Conservation (phyloP, 2,888 invertebrate species). For the Amblyteles armatorius region DNA sequence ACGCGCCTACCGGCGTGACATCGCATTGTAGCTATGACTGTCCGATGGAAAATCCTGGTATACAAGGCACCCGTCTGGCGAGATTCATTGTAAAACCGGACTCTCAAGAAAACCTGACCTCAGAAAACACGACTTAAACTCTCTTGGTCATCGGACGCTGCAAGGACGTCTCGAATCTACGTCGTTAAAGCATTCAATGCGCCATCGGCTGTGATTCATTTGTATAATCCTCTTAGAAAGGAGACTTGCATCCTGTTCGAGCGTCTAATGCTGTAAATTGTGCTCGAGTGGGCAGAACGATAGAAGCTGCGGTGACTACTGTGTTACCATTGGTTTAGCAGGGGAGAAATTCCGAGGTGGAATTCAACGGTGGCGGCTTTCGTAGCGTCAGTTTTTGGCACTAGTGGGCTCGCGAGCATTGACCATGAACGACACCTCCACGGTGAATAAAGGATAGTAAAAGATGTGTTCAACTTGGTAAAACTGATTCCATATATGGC, state of each 20-base stretch:
- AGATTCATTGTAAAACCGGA: constrained; percentile 32
- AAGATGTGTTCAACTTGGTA: not conserved
- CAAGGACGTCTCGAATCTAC: constrained; percentile 12
- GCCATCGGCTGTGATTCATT: constrained; percentile 27
- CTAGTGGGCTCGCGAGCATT: not conserved
- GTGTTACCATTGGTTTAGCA: not conserved
- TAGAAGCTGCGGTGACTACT: not conserved
- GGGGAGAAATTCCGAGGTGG: not conserved
- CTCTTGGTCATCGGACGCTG: constrained; percentile 3
- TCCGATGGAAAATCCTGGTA: not conserved
- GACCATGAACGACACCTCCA: too few relatives aligned
- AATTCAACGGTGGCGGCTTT: not conserved
- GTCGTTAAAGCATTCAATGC: constrained; percentile 12
- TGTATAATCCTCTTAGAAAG: constrained; percentile 32
- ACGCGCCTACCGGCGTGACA: constrained; percentile 32
- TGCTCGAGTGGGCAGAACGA: constrained; percentile 18
- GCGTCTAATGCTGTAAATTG: constrained; percentile 25
- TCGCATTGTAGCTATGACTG: constrained; percentile 33
- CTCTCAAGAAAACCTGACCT: constrained; percentile 31
- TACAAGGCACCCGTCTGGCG: not conserved
- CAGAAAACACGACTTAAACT: constrained; percentile 12
- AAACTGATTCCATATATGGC: not conserved
- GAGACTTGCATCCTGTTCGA: constrained; percentile 11
- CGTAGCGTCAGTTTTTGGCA: not conserved
- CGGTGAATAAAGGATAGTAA: not conserved